Base-by-base conservation (phyloP, 2,113 vertebrate species). In the Carassius carassius region DNA sequence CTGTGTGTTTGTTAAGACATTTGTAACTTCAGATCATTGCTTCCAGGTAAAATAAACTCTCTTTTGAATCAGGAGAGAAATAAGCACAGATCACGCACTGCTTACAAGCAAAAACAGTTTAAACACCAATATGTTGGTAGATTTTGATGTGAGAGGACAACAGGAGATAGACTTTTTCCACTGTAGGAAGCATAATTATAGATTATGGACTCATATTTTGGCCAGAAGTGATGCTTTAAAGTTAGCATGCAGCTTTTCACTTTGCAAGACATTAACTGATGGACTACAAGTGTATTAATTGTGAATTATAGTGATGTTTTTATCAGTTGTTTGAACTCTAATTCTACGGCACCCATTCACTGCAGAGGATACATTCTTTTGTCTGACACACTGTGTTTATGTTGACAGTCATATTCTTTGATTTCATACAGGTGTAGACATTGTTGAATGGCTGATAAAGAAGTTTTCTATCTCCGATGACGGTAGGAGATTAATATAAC, bases 361-460 rank as follows among this genome's bases (percentile, higher is more conserved):
- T 60, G 19, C 56, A n/a, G 56, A n/a, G 0, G 8, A 60, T n/a
- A 3, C 21, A n/a, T n/a, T n/a, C 8, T 60, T 60, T 21, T n/a
- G 19, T n/a, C 56, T 10, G 56, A 60, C 4, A 56, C 56, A 21
- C 5, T 21, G 41, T 23, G 37, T 5, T 44, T 7, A 73, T 73
- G 70, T 47, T 54, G 25, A 76, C 21, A 56, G 9, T 4, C 32
- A 32, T 70, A 41, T 3, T 76, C 9, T 88, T n/a, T 82, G 0
- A 56, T 32, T 87, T 84, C 62, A 47, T 86, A 8, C 88, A 97
- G 97, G 97, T 37, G 90, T 86, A 3, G 96, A 97, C 87, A 80
- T 98, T 1, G 92, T 96, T 83, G 92, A 95, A 78, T 97, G 96
- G 97, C 90, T 98, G 88, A 93, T 93, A 63, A 96, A 96, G 87